phyloP scores from a whole-genome alignment of 2,113 vertebrate genomes.

The Nothobranchius kuhntae region DNA sequence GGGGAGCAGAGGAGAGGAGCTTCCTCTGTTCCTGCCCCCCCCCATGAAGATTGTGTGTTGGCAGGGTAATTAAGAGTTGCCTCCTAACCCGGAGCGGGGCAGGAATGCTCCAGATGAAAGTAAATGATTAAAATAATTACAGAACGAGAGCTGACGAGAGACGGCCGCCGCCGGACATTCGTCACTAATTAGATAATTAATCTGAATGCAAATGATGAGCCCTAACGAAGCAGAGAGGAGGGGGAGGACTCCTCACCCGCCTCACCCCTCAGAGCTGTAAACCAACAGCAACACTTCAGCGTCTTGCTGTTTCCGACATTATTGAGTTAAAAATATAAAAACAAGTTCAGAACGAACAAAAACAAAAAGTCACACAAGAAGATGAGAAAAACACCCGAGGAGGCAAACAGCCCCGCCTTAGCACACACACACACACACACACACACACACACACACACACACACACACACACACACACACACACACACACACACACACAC shows the following conservation, averaged over 20 bases:
- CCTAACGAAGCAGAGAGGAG: slow-evolving; percentile 98
- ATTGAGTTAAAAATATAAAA: too few species aligned
- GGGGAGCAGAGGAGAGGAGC: slow-evolving; percentile 27
- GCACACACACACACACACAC: too few species aligned
- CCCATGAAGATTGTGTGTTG: slow-evolving; percentile 80
- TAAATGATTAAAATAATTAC: slow-evolving; percentile 99
- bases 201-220: slow-evolving; percentile 99
- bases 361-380: too few species aligned
- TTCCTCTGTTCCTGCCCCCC: slow-evolving; percentile 67
- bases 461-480: too few species aligned
- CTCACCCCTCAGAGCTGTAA: too few species aligned
- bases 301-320: too few species aligned
- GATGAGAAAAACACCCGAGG: too few species aligned
- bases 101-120: slow-evolving; percentile 99
- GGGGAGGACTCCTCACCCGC: background rate
- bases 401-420: too few species aligned
- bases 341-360: too few species aligned
- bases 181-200: slow-evolving; percentile 99
- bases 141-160: slow-evolving; percentile 97
- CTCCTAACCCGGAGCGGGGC: slow-evolving; percentile 95
- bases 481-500: too few species aligned
- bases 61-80: slow-evolving; percentile 97
- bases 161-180: slow-evolving; percentile 99
- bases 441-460: too few species aligned
- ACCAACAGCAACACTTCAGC: too few species aligned